Conservation (phyloP, 2,797 vertebrate genomes). For the Sebastes oblongus region DNA sequence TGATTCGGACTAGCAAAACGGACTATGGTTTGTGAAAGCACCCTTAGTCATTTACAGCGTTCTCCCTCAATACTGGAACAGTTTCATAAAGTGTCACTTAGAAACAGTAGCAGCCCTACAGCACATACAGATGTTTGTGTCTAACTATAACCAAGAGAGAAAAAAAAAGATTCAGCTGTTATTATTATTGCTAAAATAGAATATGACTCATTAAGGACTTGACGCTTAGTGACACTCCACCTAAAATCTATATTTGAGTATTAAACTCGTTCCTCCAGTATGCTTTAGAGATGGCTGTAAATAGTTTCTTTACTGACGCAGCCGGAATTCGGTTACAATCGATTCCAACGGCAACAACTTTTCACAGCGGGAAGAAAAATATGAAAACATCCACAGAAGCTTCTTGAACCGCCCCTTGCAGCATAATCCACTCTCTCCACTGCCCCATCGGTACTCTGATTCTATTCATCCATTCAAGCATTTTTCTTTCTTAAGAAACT, state of each 20-base stretch:
- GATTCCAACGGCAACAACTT: not conserved
- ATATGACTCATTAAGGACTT: constrained; percentile 4
- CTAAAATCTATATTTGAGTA: not conserved
- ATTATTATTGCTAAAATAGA: not conserved
- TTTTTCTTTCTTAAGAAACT: too few relatives aligned
- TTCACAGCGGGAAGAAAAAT: not conserved
- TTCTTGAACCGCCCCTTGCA: not conserved
- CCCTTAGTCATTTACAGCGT: too few relatives aligned
- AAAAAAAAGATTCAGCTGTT: not conserved
- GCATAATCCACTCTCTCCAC: not conserved
- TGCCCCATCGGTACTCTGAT: not conserved
- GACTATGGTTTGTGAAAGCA: too few relatives aligned
- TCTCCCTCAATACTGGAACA: too few relatives aligned
- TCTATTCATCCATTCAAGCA: not conserved
- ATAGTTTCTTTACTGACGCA: not conserved
- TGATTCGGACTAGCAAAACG: too few relatives aligned
- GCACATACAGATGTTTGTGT: too few relatives aligned
- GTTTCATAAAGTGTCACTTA: accelerated
- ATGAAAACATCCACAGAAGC: not conserved
- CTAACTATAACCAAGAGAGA: not conserved
- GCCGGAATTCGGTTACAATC: not conserved
- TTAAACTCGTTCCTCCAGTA: not conserved
- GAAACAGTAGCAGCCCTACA: too few relatives aligned
- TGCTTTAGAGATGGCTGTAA: not conserved
- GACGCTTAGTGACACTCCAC: not conserved